Evolutionary conservation across 2,888 invertebrate species (phyloP).

Genomic region (Synanthedon tipuliformis): DNA sequence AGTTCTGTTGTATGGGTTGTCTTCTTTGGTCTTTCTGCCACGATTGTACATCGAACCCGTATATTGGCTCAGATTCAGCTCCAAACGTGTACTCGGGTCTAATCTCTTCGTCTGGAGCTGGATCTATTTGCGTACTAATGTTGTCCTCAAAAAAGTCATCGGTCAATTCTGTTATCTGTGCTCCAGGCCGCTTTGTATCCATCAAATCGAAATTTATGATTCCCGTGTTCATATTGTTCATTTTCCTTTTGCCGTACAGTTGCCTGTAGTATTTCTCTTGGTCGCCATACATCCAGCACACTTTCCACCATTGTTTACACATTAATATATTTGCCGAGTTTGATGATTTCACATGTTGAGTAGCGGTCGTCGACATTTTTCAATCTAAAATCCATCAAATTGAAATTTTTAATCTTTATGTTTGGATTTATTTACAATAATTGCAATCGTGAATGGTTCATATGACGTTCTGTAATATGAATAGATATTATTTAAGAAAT

Average conservation of each 20-base stretch:
- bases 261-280: slow-evolving; percentile 88
- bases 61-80: slow-evolving; percentile 47
- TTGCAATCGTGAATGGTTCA: no score
- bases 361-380: slow-evolving; percentile 64
- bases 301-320: slow-evolving; percentile 92
- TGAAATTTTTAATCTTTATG: neutral
- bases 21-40: slow-evolving; percentile 68
- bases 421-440: neutral
- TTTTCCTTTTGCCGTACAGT: slow-evolving; percentile 76
- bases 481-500: no score
- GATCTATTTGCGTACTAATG: slow-evolving; percentile 37
- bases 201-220: slow-evolving; percentile 40
- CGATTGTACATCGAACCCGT: slow-evolving; percentile 39
- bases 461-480: no score
- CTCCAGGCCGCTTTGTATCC: slow-evolving; percentile 56
- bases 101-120: slow-evolving; percentile 47
- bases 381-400: slow-evolving; percentile 4
- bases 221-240: slow-evolving; percentile 40
- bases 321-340: slow-evolving; percentile 80
- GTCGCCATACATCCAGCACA: slow-evolving; percentile 88
- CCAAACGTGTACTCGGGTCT: slow-evolving; percentile 25
- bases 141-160: slow-evolving; percentile 60
- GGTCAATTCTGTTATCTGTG: slow-evolving; percentile 61
- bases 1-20: slow-evolving; percentile 56
- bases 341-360: slow-evolving; percentile 61